Evolutionary conservation across 2,797 vertebrate genomes (phyloP).

Genomic region (Silurus aristotelis): DNA sequence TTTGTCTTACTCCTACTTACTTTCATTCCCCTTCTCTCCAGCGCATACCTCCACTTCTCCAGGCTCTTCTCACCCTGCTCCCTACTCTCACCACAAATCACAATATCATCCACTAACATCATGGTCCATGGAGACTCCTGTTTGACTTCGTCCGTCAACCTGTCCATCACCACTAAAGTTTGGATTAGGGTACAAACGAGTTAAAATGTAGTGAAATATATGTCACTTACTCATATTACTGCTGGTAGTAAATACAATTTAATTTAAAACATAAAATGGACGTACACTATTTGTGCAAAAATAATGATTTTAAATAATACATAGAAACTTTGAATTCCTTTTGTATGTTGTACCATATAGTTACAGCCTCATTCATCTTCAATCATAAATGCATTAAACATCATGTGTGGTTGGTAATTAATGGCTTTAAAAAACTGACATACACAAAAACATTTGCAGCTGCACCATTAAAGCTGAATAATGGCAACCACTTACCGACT

Average conservation of each 20-base stretch:
- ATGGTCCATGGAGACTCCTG: too few species aligned
- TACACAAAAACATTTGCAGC: not conserved
- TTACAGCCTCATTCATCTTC: not conserved
- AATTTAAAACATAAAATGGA: not conserved
- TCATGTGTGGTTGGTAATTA: not conserved
- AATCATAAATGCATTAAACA: too few species aligned
- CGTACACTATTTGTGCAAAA: not conserved
- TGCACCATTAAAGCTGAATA: slow-evolving; percentile 19
- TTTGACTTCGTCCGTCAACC: too few species aligned
- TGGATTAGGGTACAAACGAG: not conserved
- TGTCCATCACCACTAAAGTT: too few species aligned
- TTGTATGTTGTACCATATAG: not conserved
- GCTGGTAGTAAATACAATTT: not conserved
- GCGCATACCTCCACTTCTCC: too few species aligned
- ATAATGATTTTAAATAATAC: not conserved
- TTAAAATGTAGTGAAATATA: not conserved
- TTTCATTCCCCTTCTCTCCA: too few species aligned
- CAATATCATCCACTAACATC: too few species aligned
- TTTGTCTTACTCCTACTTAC: too few species aligned
- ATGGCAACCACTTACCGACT: slow-evolving; percentile 80
- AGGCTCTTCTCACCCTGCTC: too few species aligned
- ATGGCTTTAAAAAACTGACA: not conserved
- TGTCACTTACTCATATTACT: not conserved
- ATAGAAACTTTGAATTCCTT: not conserved
- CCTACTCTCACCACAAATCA: too few species aligned